phyloP scores from a whole-genome alignment of 2,888 invertebrate genomes.

The Noctua janthe region DNA sequence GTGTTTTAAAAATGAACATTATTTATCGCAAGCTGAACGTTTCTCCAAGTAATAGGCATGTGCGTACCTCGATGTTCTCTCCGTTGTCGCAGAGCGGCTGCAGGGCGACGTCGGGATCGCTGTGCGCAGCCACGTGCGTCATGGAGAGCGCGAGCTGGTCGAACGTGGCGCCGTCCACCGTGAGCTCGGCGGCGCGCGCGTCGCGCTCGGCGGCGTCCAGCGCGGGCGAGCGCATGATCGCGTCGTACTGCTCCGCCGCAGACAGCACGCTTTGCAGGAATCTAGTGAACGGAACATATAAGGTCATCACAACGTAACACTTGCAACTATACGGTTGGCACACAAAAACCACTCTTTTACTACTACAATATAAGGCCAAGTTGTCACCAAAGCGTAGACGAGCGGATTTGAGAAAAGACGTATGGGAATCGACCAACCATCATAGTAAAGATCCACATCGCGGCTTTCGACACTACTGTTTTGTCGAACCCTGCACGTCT shows the following conservation, averaged over 20 bases:
- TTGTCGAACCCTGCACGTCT: not conserved
- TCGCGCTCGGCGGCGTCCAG: constrained; percentile 72
- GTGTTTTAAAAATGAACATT: not conserved
- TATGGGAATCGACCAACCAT: not conserved
- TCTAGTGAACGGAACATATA: constrained; percentile 67
- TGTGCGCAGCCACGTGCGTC: constrained; percentile 93
- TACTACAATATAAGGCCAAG: not conserved
- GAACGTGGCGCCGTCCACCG: constrained; percentile 90
- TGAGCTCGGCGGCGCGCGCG: constrained; percentile 68
- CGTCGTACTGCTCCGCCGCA: constrained; percentile 83
- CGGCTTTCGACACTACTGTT: not conserved
- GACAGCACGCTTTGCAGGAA: constrained; percentile 81
- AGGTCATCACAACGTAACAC: not conserved
- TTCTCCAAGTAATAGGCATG: not conserved
- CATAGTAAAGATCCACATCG: not conserved
- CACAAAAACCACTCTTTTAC: not conserved
- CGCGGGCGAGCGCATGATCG: constrained; percentile 72
- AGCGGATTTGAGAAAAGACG: not conserved
- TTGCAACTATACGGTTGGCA: not conserved
- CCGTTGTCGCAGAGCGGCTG: constrained; percentile 91
- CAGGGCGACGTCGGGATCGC: constrained; percentile 79
- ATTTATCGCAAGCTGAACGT: not conserved
- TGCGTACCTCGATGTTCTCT: constrained; percentile 90
- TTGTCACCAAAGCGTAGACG: not conserved
- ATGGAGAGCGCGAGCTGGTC: constrained; percentile 95